These are phyloP conservation scores for Contarinia nasturtii DNA, from an alignment of 1,140 invertebrate genomes.

Conservation along the genomic window DNA sequence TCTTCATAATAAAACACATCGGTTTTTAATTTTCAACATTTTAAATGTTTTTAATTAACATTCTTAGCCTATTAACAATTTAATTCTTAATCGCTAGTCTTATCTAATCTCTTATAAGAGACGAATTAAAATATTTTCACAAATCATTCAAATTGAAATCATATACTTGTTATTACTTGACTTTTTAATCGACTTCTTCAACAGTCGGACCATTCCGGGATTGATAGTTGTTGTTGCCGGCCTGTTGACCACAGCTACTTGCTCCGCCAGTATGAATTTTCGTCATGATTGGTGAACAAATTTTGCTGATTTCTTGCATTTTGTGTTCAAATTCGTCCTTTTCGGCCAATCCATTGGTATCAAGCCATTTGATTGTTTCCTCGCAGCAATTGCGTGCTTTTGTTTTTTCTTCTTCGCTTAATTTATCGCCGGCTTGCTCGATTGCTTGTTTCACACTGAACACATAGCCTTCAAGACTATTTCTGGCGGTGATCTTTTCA, in stretches of 20 bases:
- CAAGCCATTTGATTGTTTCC: constrained; percentile 29
- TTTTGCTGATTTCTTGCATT: constrained; percentile 28
- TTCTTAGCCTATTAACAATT: too few species aligned
- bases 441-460: constrained; percentile 57
- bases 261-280: constrained; percentile 25
- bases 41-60: too few species aligned
- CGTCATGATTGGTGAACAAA: constrained; percentile 30
- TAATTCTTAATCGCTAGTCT: too few species aligned
- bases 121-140: too few species aligned
- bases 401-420: constrained; percentile 10
- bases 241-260: constrained; percentile 19
- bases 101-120: too few species aligned
- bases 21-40: too few species aligned
- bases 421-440: constrained; percentile 15
- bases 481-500: constrained; percentile 48
- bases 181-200: constrained; percentile 55
- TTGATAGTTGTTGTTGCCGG: constrained; percentile 8
- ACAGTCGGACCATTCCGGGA: constrained; percentile 34
- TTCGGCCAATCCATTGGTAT: constrained; percentile 34
- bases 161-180: too few species aligned
- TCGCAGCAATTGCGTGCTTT: constrained; percentile 21
- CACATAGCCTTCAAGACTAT: constrained; percentile 65
- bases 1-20: too few species aligned
- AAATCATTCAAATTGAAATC: too few species aligned
- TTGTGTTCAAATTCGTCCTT: too few species aligned